Evolutionary conservation across 1,140 invertebrate genomes (phyloP).

Genomic region (Rhyzopertha dominica): DNA sequence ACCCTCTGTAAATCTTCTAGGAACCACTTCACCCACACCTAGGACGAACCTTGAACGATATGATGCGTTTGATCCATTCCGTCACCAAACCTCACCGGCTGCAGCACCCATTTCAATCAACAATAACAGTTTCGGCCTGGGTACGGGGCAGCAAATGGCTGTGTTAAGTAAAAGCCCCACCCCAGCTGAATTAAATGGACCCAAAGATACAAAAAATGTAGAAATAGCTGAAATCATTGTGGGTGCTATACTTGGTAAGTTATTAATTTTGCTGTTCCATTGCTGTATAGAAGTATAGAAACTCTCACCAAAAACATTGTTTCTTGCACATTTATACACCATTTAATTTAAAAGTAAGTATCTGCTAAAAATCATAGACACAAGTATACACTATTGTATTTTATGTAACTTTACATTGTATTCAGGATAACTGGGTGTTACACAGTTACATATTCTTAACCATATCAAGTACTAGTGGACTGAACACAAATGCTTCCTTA

Average conservation of each 20-base stretch:
- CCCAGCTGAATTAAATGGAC: constrained; percentile 62
- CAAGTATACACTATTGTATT: too few species aligned
- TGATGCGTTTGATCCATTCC: constrained; percentile 67
- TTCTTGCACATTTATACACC: too few species aligned
- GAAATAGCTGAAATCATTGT: constrained; percentile 94
- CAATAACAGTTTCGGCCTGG: constrained; percentile 75
- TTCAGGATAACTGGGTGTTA: too few species aligned
- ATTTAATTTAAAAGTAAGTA: too few species aligned
- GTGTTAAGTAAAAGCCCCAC: constrained; percentile 83
- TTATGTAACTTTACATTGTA: too few species aligned
- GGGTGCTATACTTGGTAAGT: constrained; percentile 86
- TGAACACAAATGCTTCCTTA: too few species aligned
- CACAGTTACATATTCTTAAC: too few species aligned
- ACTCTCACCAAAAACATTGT: constrained; percentile 10
- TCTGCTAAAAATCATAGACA: too few species aligned
- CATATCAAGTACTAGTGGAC: too few species aligned
- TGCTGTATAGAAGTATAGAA: not conserved
- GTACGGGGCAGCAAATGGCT: constrained; percentile 67
- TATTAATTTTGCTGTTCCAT: constrained; percentile 7
- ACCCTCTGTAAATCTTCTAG: constrained; percentile 18
- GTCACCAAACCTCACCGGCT: constrained; percentile 63
- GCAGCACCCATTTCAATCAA: constrained; percentile 63
- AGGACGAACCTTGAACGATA: constrained; percentile 64
- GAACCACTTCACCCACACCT: constrained; percentile 58
- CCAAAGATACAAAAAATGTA: constrained; percentile 78